Percentiles rank a stretch among this genome's conserved stretches.
phyloP scores from a whole-genome alignment of 2,113 vertebrate genomes.

The Cranoglanis bouderius region DNA sequence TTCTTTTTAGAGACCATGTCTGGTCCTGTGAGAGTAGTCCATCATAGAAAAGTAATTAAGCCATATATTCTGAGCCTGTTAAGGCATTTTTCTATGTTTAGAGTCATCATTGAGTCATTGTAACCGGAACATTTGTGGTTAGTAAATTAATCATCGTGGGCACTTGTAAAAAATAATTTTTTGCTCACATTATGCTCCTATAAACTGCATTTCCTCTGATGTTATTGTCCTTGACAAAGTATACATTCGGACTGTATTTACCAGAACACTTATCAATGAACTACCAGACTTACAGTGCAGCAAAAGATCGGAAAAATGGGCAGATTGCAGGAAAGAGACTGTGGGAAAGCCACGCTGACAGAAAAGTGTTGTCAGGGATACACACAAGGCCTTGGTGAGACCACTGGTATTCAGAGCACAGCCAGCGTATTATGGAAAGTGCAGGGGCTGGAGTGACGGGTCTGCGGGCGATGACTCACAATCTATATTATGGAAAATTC shows the following conservation, averaged over 20 bases:
- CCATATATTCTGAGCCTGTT: background rate
- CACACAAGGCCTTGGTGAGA: slow-evolving; percentile 32
- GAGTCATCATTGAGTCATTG: background rate
- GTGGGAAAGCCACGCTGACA: slow-evolving; percentile 27
- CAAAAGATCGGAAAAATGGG: slow-evolving; percentile 29
- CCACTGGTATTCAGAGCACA: slow-evolving; percentile 38
- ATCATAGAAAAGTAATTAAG: background rate
- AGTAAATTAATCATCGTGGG: background rate
- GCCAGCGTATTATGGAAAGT: slow-evolving; percentile 42
- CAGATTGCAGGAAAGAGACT: slow-evolving; percentile 11
- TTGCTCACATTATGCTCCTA: background rate
- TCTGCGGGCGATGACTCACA: slow-evolving; percentile 45
- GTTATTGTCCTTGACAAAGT: background rate
- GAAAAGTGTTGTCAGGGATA: slow-evolving; percentile 50
- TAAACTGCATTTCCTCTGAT: background rate
- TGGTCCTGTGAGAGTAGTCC: background rate
- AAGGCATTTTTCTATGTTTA: slow-evolving; percentile 7
- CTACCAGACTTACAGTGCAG: slow-evolving; percentile 23
- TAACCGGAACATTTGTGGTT: background rate
- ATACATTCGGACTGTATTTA: slow-evolving; percentile 30
- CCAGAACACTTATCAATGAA: slow-evolving; percentile 33
- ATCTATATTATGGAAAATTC: slow-evolving; percentile 39
- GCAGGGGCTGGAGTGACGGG: slow-evolving; percentile 28
- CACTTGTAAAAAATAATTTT: no score
- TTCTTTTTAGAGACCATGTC: background rate